Base-by-base conservation (phyloP, 2,113 vertebrate species). In the Cololabis saira region DNA sequence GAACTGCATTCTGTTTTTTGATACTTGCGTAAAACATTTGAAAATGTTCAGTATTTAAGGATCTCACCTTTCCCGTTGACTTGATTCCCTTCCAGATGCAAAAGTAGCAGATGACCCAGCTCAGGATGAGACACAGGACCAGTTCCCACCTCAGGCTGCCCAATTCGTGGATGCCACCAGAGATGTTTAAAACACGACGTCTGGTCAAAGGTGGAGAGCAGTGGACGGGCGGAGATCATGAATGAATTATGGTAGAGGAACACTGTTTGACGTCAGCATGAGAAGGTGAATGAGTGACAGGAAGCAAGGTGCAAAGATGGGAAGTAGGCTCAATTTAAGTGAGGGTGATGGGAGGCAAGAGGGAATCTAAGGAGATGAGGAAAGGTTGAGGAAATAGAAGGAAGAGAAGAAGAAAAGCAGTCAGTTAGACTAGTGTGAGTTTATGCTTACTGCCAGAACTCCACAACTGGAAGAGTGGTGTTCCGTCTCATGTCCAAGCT, bases 61-160 rank as follows among this genome's bases (percentile, higher is more conserved):
- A 14, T 8, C 80, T 30, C 12, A 89, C 87, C 83, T 89, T 89
- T 57, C 87, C 87, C 2, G 85, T 84, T 24, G 85, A 87, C 53
- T 81, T 89, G 67, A 89, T 87, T 37, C 85, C 85, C 24, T 89
- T 89, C 87, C 87, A 87, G 37, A 87, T 54, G 12, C 87, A 89
- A 50, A 89, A 87, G 64, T 89, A 87, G 69, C 85, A 87, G 56
- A 87, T 81, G 52, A 81, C 30, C 87, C 87, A 89, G 17, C 69
- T 53, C 52, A 89, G 70, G 67, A 87, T 69, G 55, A 89, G 85
- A 62, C 85, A 89, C 55, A 89, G 14, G 44, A 30, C 81, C 61
- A 89, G 70, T 30, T 89, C 87, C 87, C 83, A 89, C 15, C 77
- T 75, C 70, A 89, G 22, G 40, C 79, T 75, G 12, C 87, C 87